A percentile compares a stretch with the other conserved stretches of the same genome.
These are phyloP conservation scores for Hemaris fuciformis DNA, from an alignment of 2,888 invertebrate species.

Conservation along the genomic window DNA sequence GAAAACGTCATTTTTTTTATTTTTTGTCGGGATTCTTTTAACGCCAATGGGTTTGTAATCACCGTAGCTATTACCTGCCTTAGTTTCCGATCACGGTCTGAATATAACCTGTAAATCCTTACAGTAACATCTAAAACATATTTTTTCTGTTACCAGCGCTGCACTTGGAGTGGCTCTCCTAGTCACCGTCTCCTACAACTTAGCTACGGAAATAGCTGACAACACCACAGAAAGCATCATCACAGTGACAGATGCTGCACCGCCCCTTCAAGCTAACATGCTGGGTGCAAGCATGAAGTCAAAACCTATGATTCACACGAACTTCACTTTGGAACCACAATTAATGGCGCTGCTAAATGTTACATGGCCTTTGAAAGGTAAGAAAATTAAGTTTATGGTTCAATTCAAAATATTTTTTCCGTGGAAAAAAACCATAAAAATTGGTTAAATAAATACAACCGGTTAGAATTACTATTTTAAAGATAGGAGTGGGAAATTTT, in stretches of 20 bases:
- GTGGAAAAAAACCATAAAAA: too few species aligned
- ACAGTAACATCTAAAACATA: background rate
- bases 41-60: too few species aligned
- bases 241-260: background rate
- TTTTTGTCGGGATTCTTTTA: too few species aligned
- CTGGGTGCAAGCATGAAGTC: background rate
- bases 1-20: too few species aligned
- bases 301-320: background rate
- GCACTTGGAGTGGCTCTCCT: slow-evolving; percentile 75
- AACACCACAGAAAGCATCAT: slow-evolving; percentile 22
- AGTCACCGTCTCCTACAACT: slow-evolving; percentile 78
- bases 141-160: slow-evolving; percentile 52
- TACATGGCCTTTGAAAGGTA: slow-evolving; percentile 73
- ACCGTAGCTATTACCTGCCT: too few species aligned
- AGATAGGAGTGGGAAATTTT: too few species aligned
- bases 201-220: slow-evolving; percentile 42
- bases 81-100: too few species aligned
- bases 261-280: background rate
- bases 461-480: too few species aligned
- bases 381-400: too few species aligned
- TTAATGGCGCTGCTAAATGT: slow-evolving; percentile 51
- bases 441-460: too few species aligned
- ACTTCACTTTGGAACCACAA: slow-evolving; percentile 30
- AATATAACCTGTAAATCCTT: too few species aligned
- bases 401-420: too few species aligned